Conservation (phyloP, 2,113 vertebrate genomes). For the Amphiprion percula region DNA sequence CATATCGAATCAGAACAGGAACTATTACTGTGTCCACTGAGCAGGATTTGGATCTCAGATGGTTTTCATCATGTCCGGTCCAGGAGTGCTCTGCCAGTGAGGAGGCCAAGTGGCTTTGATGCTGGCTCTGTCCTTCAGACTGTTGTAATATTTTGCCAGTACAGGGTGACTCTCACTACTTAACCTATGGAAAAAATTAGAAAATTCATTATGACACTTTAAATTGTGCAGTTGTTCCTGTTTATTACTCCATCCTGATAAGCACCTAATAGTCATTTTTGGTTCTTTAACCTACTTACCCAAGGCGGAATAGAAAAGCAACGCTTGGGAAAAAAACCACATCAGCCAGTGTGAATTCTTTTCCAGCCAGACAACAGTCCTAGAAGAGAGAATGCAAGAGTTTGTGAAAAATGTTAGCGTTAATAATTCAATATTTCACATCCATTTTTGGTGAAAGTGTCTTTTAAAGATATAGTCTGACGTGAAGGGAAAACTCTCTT, state of each 20-base stretch:
- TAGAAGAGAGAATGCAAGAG: not conserved
- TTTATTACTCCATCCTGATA: not conserved
- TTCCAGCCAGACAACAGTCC: slow-evolving; percentile 68
- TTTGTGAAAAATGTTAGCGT: not conserved
- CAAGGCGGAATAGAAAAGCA: slow-evolving; percentile 61
- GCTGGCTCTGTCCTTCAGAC: slow-evolving; percentile 78
- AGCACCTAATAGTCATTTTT: not conserved
- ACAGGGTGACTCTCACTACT: slow-evolving; percentile 71
- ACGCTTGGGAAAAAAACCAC: slow-evolving; percentile 68
- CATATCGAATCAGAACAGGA: not conserved
- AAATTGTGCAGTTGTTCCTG: too few relatives aligned
- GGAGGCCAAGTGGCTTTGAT: slow-evolving; percentile 76
- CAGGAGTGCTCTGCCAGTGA: slow-evolving; percentile 69
- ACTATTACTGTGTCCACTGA: not conserved
- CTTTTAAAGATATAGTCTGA: too few relatives aligned
- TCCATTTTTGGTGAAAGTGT: too few relatives aligned
- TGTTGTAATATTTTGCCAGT: slow-evolving; percentile 73
- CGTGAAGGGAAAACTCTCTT: too few relatives aligned
- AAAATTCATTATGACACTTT: not conserved
- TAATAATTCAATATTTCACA: too few relatives aligned
- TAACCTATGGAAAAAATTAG: slow-evolving; percentile 58
- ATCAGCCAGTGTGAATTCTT: slow-evolving; percentile 75
- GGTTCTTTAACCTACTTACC: slow-evolving; percentile 44
- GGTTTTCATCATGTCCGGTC: slow-evolving; percentile 59
- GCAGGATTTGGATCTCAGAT: slow-evolving; percentile 49